Conservation (phyloP, 37 sponge, comb jelly and placozoan species). For the Spongilla lacustris region DNA sequence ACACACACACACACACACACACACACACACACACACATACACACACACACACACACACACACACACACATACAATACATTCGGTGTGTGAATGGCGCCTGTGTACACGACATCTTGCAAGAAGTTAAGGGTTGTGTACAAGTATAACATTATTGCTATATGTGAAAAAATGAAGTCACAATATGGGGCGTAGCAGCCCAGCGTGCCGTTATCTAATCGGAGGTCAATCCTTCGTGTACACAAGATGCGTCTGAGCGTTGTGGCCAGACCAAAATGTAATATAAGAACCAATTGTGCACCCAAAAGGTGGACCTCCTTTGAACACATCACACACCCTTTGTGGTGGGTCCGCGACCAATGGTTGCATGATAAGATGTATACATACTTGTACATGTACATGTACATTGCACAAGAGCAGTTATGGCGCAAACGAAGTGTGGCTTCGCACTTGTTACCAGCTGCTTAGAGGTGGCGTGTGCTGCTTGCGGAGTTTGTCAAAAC, state of each 20-base stretch:
- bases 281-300: neutral
- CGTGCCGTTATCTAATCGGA: neutral
- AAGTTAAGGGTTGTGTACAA: no score
- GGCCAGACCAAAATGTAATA: neutral
- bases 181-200: neutral
- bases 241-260: neutral
- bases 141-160: no score
- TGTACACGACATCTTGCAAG: no score
- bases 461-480: neutral
- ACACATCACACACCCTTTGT: neutral
- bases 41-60: neutral
- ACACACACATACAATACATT: neutral
- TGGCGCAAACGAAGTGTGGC: neutral
- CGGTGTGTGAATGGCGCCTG: neutral
- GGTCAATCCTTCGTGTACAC: neutral
- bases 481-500: neutral
- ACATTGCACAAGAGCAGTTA: no score
- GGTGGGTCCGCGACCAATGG: neutral
- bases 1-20: neutral
- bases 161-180: neutral
- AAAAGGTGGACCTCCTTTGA: neutral
- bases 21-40: neutral
- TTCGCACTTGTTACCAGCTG: neutral
- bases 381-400: no score
- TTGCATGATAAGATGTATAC: no score